A percentile compares a stretch with the other conserved stretches of the same genome.
phyloP scores from a whole-genome alignment of 2,113 vertebrate genomes.

The Brachyhypopomus gauderio region DNA sequence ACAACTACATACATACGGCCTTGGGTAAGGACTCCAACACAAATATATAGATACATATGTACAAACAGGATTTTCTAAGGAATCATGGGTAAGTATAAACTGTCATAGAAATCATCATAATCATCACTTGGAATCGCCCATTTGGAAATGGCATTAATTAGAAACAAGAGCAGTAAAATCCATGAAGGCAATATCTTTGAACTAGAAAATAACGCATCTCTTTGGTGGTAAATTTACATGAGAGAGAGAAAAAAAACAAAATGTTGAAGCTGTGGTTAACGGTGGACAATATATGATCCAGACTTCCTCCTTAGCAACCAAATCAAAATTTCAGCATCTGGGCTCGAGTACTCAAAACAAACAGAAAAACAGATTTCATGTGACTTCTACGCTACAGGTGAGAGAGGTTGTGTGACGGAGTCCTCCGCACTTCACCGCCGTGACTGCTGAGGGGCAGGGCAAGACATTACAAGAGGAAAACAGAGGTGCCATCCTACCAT shows the following conservation, averaged over 20 bases:
- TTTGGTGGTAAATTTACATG: constrained; percentile 64
- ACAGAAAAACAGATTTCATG: neutral
- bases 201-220: constrained; percentile 55
- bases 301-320: constrained; percentile 1
- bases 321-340: neutral
- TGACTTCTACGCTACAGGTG: neutral
- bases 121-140: constrained; percentile 39
- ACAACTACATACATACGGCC: constrained; percentile 72
- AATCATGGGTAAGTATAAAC: constrained; percentile 8
- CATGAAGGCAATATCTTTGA: constrained; percentile 47
- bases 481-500: neutral
- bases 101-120: constrained; percentile 36
- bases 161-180: constrained; percentile 10
- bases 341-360: neutral
- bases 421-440: neutral
- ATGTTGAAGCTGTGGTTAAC: neutral
- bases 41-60: constrained; percentile 69
- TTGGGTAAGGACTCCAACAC: constrained; percentile 65
- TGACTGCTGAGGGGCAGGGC: neutral
- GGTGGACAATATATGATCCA: neutral
- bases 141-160: constrained; percentile 44
- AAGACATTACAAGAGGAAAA: neutral
- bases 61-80: constrained; percentile 58
- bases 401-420: neutral
- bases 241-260: neutral